These are phyloP conservation scores for Sciurus vulgaris DNA, from an alignment of 2,797 vertebrate species.

Conservation along the genomic window DNA sequence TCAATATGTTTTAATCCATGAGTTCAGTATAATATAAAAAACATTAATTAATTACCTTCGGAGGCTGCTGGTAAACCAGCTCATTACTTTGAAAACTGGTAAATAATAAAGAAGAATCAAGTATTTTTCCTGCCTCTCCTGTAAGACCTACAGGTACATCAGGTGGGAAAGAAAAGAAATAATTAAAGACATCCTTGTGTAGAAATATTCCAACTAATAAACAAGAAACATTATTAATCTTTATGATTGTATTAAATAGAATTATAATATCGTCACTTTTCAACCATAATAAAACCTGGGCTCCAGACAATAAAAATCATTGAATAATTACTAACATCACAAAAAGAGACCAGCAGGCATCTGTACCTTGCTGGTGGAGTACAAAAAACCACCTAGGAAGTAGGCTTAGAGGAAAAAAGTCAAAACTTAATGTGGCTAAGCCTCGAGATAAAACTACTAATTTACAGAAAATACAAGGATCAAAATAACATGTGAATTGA, in stretches of 20 bases:
- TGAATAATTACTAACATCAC: background rate
- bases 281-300: background rate
- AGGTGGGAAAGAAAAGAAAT: background rate
- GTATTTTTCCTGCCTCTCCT: background rate
- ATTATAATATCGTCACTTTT: background rate
- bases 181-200: background rate
- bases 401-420: background rate
- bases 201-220: background rate
- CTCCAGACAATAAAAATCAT: background rate
- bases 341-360: background rate
- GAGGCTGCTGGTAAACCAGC: background rate
- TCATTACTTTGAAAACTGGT: constrained; percentile 33
- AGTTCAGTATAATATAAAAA: background rate
- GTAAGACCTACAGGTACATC: background rate
- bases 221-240: background rate
- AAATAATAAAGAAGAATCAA: background rate
- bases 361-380: background rate
- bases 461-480: background rate
- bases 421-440: background rate
- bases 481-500: background rate
- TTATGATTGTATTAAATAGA: background rate
- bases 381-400: background rate
- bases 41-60: background rate
- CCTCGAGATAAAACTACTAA: background rate
- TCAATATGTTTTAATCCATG: background rate